Base-by-base conservation (phyloP, 2,797 vertebrate genomes). In the Diplodus puntazzo region DNA sequence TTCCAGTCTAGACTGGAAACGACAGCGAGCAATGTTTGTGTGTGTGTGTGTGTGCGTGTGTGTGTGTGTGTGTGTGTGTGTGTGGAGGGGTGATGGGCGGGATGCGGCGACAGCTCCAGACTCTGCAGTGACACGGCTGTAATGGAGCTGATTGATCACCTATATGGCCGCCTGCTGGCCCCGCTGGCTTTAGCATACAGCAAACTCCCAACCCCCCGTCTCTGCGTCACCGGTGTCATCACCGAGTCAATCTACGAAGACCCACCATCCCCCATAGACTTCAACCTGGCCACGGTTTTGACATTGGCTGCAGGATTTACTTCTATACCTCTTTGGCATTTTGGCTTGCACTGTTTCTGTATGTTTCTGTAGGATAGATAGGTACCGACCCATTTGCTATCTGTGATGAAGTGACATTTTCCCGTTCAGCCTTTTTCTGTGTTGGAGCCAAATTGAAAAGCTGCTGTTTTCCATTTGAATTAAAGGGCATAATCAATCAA, bases 81-180 rank as follows among this genome's bases (percentile, higher is more conserved):
- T 66, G 81, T 43, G 69, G 66, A 66, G 88, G 88, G 92, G 90
- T 83, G 88, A 94, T 91, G 90, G 94, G 92, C 89, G 80, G 93
- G 92, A 92, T 89, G 89, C 92, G 84, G 94, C 88, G 92, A 89
- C 94, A 79, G 89, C 93, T 95, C 94, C 95, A 97, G 92, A 95
- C 93, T 95, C 92, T 84, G 91, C 95, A 90, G 92, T 92, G 92
- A 92, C 95, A 95, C 91, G 93, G 92, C 94, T 89, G 95, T 96
- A 96, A 96, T 96, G 95, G 94, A 97, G 93, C 94, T 97, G 97
- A 97, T 97, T 97, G 96, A 98, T 97, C 96, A 96, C 91, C 95
- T 94, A 83, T 92, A 92, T 82, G 82, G 89, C 73, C 55, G 92
- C 89, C 91, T 89, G 86, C 91, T 89, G 93, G 94, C 95, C 89